Conservation (phyloP, 2,888 invertebrate species). For the Nysson spinosus region DNA sequence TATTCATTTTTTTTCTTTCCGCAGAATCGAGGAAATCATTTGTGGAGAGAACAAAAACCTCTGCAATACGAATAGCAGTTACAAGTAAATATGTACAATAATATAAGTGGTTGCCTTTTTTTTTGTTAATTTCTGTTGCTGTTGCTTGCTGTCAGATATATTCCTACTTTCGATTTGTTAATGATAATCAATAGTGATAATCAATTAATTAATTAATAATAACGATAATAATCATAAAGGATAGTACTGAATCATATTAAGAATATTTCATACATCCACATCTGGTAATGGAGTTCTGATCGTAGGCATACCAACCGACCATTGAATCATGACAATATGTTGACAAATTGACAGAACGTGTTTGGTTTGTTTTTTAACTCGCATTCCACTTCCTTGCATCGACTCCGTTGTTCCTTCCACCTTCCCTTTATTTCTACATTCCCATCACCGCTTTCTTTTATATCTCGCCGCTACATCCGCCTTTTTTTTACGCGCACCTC, state of each 20-base stretch:
- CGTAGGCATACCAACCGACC: conserved; percentile 62
- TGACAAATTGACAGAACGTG: conserved; percentile 63
- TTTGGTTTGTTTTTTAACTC: conserved; percentile 34
- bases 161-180: conserved; percentile 58
- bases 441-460: too few species aligned
- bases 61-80: conserved; percentile 79
- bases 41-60: conserved; percentile 76
- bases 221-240: conserved; percentile 68
- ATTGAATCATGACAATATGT: conserved; percentile 60
- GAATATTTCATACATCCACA: conserved; percentile 67
- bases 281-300: conserved; percentile 56
- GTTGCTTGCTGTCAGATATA: conserved; percentile 50
- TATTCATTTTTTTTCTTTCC: conserved; percentile 71
- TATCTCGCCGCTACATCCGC: conserved; percentile 3
- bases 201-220: conserved; percentile 66
- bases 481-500: conserved; percentile 1
- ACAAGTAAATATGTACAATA: conserved; percentile 80
- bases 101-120: conserved; percentile 66
- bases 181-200: conserved; percentile 67
- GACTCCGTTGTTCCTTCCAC: background rate
- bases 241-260: conserved; percentile 67
- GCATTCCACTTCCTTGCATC: conserved; percentile 14
- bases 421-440: conserved; percentile 12
- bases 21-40: conserved; percentile 78
- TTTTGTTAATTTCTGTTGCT: conserved; percentile 50